Conservation (phyloP, 2,797 vertebrate species). For the Spinus olivaceus region DNA sequence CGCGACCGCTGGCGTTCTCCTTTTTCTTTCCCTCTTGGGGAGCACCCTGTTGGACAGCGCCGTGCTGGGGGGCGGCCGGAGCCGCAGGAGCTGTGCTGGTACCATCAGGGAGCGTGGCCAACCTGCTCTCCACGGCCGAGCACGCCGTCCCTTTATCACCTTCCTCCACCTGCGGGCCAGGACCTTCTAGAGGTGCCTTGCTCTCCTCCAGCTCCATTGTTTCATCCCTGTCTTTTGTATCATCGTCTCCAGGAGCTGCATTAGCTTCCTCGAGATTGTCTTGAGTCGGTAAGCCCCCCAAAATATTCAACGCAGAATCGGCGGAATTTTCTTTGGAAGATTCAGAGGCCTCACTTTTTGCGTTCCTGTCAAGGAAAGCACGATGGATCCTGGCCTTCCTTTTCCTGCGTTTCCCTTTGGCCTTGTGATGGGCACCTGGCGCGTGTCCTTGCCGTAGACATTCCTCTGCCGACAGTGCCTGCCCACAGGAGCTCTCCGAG, state of each 20-base stretch:
- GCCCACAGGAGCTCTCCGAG: constrained; percentile 33
- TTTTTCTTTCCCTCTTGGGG: constrained; percentile 33
- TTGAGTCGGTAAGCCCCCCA: not conserved
- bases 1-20: not conserved
- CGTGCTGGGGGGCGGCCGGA: not conserved
- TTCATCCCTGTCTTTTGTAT: not conserved
- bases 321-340: not conserved
- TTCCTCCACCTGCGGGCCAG: not conserved
- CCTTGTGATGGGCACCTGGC: constrained; percentile 31
- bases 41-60: not conserved
- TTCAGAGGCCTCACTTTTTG: not conserved
- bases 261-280: constrained; percentile 4
- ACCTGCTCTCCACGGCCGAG: not conserved
- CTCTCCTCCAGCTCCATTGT: constrained; percentile 26
- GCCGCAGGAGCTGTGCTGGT: not conserved
- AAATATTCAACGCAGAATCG: not conserved
- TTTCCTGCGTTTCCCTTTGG: constrained; percentile 69
- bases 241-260: not conserved
- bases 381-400: constrained; percentile 38
- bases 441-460: not conserved
- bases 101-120: not conserved
- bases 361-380: not conserved
- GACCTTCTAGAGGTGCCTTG: not conserved
- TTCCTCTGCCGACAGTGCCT: constrained; percentile 27
- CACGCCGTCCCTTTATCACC: not conserved